These are phyloP conservation scores for Ornithoptera alexandrae DNA, from an alignment of 2,888 invertebrate species.

Conservation along the genomic window DNA sequence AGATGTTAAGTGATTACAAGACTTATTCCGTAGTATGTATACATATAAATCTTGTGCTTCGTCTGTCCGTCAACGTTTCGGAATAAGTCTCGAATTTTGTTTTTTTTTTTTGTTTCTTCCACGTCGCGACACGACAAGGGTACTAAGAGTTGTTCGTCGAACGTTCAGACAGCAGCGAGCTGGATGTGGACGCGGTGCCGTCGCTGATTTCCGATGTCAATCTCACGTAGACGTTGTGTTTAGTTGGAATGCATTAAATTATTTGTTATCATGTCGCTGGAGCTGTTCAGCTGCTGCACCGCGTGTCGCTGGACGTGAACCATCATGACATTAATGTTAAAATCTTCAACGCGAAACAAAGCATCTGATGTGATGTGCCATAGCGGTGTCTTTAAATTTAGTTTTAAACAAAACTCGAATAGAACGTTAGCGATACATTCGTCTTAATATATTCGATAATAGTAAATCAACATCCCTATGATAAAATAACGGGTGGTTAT, in stretches of 20 bases:
- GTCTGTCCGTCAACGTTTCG: constrained; percentile 55
- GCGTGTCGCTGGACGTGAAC: constrained; percentile 43
- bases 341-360: constrained; percentile 38
- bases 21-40: constrained; percentile 74
- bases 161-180: constrained; percentile 34
- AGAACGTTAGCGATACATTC: constrained; percentile 38
- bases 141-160: constrained; percentile 24
- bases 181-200: constrained; percentile 25
- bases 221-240: constrained; percentile 35
- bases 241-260: constrained; percentile 7
- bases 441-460: not conserved
- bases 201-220: constrained; percentile 20
- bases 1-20: constrained; percentile 72
- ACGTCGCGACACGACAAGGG: constrained; percentile 34
- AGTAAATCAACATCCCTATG: not conserved
- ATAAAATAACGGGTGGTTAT: constrained; percentile 19
- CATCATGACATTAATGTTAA: constrained; percentile 58
- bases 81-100: constrained; percentile 68
- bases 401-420: constrained; percentile 57
- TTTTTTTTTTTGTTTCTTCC: not conserved
- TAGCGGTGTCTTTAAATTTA: constrained; percentile 58
- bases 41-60: constrained; percentile 56
- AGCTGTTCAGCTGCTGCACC: constrained; percentile 39
- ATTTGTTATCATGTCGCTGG: not conserved
- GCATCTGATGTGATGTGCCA: constrained; percentile 76